phyloP scores from a whole-genome alignment of 1,140 invertebrate genomes.

The Camponotus pennsylvanicus region DNA sequence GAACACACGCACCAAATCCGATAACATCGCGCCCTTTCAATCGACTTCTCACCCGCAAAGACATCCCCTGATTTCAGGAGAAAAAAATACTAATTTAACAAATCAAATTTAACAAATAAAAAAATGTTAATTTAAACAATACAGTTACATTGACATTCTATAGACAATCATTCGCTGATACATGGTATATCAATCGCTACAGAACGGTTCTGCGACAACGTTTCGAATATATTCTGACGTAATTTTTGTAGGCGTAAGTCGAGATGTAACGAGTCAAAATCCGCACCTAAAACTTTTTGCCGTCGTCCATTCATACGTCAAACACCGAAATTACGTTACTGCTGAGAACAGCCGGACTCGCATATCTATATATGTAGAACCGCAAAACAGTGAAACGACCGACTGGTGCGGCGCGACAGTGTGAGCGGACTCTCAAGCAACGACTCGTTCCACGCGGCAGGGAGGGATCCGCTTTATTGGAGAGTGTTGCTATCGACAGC shows the following conservation, averaged over 20 bases:
- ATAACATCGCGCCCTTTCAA: slow-evolving; percentile 70
- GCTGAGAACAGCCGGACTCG: slow-evolving; percentile 59
- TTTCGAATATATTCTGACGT: not conserved
- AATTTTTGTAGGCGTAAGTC: slow-evolving; percentile 2
- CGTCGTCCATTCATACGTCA: slow-evolving; percentile 55
- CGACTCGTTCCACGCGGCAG: slow-evolving; percentile 65
- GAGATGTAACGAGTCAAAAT: slow-evolving; percentile 22
- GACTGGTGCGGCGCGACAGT: slow-evolving; percentile 42
- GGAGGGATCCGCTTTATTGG: slow-evolving; percentile 82
- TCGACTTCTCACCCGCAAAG: slow-evolving; percentile 48
- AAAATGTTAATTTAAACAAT: slow-evolving; percentile 17
- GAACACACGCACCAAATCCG: slow-evolving; percentile 71
- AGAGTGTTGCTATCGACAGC: slow-evolving; percentile 83
- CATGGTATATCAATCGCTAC: not conserved
- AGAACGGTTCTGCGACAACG: not conserved
- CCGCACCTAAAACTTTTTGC: slow-evolving; percentile 51
- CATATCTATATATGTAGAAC: slow-evolving; percentile 51
- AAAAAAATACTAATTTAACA: slow-evolving; percentile 24
- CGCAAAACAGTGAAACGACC: slow-evolving; percentile 68
- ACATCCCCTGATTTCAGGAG: slow-evolving; percentile 18
- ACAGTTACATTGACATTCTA: not conserved
- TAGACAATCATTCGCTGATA: too few relatives aligned
- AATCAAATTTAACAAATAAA: not conserved
- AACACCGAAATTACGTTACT: slow-evolving; percentile 79
- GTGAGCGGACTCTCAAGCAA: slow-evolving; percentile 61